Conservation (phyloP, 2,113 vertebrate genomes). For the Leptobrachium ailaonicum region DNA sequence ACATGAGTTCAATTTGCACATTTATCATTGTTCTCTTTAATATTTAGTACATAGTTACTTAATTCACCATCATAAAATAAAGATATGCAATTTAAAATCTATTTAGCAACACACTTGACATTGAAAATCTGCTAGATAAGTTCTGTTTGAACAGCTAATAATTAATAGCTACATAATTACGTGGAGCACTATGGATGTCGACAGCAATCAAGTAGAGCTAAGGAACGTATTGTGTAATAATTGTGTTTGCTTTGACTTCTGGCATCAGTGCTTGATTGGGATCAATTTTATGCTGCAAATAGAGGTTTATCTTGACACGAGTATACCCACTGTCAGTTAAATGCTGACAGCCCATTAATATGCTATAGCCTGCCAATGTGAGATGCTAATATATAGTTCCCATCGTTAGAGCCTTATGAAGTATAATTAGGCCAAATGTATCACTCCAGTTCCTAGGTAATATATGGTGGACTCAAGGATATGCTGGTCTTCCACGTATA, state of each 20-base stretch:
- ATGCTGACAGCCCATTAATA: neutral
- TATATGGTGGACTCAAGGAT: too few species aligned
- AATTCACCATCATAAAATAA: neutral
- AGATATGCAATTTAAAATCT: neutral
- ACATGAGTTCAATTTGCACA: too few species aligned
- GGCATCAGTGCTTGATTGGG: conserved; percentile 14
- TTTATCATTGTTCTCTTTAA: too few species aligned
- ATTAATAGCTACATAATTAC: neutral
- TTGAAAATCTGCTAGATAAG: neutral
- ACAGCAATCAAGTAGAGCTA: neutral
- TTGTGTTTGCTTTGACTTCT: neutral
- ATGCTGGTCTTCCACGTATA: too few species aligned
- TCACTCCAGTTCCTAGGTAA: too few species aligned
- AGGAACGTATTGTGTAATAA: neutral
- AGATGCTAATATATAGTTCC: too few species aligned
- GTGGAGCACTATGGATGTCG: neutral
- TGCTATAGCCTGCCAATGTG: too few species aligned
- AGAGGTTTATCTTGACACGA: neutral
- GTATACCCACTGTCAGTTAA: neutral
- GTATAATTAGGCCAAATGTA: too few species aligned
- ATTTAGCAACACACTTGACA: neutral
- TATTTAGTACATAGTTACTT: neutral
- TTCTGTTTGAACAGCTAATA: neutral
- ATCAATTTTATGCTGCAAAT: neutral
- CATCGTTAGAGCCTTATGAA: too few species aligned